A percentile compares a stretch with the other conserved stretches of the same genome.
Conservation (phyloP, 2,113 vertebrate species). For the Chroicocephalus ridibundus region DNA sequence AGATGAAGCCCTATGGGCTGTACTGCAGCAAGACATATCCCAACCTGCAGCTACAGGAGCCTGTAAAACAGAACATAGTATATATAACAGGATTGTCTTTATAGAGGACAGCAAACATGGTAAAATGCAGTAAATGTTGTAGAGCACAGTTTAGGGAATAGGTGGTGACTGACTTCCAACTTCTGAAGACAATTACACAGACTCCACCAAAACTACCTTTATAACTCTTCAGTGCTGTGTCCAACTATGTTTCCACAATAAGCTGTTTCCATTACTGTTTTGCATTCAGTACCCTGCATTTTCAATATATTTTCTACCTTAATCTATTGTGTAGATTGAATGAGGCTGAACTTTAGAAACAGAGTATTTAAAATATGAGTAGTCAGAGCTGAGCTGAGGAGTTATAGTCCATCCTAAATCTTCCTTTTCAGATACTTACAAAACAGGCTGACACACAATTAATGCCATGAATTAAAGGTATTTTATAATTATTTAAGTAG, state of each 20-base stretch:
- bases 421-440: background rate
- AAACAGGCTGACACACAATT: background rate
- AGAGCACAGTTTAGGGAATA: background rate
- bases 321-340: background rate
- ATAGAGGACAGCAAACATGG: background rate
- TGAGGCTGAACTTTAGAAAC: background rate
- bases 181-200: background rate
- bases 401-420: background rate
- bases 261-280: background rate
- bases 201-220: background rate
- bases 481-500: background rate
- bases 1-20: background rate
- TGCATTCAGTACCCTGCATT: background rate
- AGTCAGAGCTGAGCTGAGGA: background rate
- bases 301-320: background rate
- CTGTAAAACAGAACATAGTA: background rate
- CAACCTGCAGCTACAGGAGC: background rate
- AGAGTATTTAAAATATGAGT: background rate
- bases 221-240: background rate
- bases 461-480: background rate
- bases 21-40: background rate
- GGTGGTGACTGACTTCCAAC: background rate
- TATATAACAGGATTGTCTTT: background rate
- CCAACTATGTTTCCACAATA: background rate
- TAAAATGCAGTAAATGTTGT: background rate